Base-by-base conservation (phyloP, 2,888 invertebrate genomes). In the Spatulosminthurus flaviceps region DNA sequence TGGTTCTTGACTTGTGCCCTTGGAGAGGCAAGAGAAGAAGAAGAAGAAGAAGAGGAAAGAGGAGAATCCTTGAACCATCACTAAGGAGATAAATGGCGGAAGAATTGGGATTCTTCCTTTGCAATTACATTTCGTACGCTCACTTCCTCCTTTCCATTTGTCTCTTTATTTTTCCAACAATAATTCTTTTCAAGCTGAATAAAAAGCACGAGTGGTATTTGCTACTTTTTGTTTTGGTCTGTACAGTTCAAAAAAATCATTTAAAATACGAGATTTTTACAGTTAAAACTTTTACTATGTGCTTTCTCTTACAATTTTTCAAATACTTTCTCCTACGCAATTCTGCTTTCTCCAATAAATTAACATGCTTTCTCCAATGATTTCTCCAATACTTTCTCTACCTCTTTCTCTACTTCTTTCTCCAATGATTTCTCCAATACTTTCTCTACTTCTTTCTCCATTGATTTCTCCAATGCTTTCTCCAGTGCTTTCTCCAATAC, bases 41-140 rank as follows among this genome's bases (percentile, higher is more conserved):
- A 2, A 5, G 21, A 22, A 22, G 21, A 21, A 60, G 5, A 60
- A 5, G 60, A 60, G 16, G 22, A 60, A 5, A 22, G 43, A 43
- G 43, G 43, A 43, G 16, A 22, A 16, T 19, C 60, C 13, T 64
- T 22, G 13, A 64, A 21, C 21, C 21, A 22, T 21, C 13, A 21
- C 26, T 21, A 64, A 26, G 26, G 26, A 22, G 66, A 66, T 21
- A 66, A 26, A 66, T 21, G 26, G 66, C 7, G 66, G 24, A 66
- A 66, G 26, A 66, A 26, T 24, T 69, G n/a, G 29, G 11, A n/a
- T 29, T 69, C 69, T n/a, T 69, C n/a, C 19, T 28, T 34, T 22
- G 60, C 60, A 60, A 60, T 60, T 60, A 60, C 60, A 60, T 60
- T 60, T 13, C n/a, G 4, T 60, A 60, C 60, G 60, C 60, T 60